phyloP scores from a whole-genome alignment of 2,113 vertebrate species.

The Vulpes lagopus region DNA sequence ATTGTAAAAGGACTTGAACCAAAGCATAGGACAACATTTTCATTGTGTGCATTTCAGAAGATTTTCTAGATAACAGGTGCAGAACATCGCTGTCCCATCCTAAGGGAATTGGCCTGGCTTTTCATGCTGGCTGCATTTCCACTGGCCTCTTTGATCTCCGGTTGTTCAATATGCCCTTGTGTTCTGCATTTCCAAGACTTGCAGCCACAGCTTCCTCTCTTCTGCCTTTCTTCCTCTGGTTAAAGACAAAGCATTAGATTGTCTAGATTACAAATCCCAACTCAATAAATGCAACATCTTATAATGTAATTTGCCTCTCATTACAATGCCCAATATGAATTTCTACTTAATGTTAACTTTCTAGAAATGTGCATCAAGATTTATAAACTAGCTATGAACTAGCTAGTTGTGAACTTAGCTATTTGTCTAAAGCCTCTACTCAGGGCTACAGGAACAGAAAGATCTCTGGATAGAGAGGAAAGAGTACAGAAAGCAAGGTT shows the following conservation, averaged over 20 bases:
- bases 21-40: background rate
- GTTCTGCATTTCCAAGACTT: background rate
- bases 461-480: background rate
- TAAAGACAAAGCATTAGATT: background rate
- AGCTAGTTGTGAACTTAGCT: background rate
- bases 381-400: background rate
- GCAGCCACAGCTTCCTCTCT: background rate
- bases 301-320: background rate
- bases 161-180: background rate
- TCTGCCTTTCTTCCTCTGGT: background rate
- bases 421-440: background rate
- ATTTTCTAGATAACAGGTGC: background rate
- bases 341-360: background rate
- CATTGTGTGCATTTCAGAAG: background rate
- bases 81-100: background rate
- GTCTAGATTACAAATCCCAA: background rate
- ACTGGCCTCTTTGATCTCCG: background rate
- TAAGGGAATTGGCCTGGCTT: background rate
- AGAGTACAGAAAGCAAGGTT: background rate
- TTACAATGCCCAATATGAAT: background rate
- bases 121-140: background rate
- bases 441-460: background rate
- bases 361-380: background rate
- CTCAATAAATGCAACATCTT: background rate
- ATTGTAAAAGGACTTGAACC: background rate